Evolutionary conservation across 2,888 invertebrate genomes (phyloP), one percentile per base, ranked within the genome.

Genomic region (Cynaeus angustus): DNA sequence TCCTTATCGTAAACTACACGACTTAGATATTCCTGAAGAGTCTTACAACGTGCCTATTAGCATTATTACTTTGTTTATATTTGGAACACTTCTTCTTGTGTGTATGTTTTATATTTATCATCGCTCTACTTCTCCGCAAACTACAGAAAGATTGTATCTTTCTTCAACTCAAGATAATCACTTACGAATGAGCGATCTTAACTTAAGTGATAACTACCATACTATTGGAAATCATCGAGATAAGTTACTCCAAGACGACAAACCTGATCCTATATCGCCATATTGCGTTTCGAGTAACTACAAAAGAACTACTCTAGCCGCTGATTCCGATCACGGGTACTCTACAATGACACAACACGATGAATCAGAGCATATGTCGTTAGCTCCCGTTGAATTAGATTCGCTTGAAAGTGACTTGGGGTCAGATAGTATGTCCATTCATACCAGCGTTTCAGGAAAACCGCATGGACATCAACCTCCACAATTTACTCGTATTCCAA

Each of bases 261-360:
- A 80, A 72, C 90, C 91, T 52, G 91, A 91, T 12, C 91, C 92
- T 3, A 91, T 96, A 74, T 96, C 95, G 1, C 96, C 97, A 0
- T 97, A 97, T 83, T 91, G 94, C 71, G 92, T 96, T 71, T 91
- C 94, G 46, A 93, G 94, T 0, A 92, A 91, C 62, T 95, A 95
- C 82, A 87, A 93, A 41, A 88, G 94, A 28, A 91, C 94, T 2
- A 90, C 91, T 48, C 89, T 92, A 0, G 91, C 92, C 0, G 92
- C 91, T 46, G 92, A 92, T 77, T 96, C 95, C n/a, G 97, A 97
- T 86, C 96, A 97, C 81, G 97, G 97, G 1, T 97, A 97, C 85
- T 96, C 95, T 1, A 96, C 96, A 0, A 96, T 96, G 96, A 96
- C 95, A 0, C 94, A 94, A 0, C 95, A 95, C 78, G 95, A 96